These are phyloP conservation scores for Falco berigora DNA, from an alignment of 2,797 vertebrate genomes.

Conservation along the genomic window DNA sequence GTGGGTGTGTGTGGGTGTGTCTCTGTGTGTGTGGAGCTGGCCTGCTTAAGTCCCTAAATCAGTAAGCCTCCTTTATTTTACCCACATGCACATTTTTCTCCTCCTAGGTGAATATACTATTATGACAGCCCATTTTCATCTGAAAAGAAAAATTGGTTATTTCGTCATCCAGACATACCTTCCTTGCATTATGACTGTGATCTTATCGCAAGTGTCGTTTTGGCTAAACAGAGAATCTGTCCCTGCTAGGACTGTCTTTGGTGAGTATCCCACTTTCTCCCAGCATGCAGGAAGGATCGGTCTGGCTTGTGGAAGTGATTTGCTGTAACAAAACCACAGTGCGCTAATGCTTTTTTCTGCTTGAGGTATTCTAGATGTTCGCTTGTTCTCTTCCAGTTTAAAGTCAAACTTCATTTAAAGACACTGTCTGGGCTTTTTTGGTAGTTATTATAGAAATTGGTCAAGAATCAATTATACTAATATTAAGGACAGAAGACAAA, in stretches of 20 bases:
- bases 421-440: background rate
- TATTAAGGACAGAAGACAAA: background rate
- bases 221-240: constrained; percentile 98
- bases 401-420: background rate
- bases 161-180: constrained; percentile 99
- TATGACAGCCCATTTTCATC: constrained; percentile 96
- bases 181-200: constrained; percentile 99
- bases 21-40: background rate
- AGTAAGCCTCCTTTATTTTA: background rate
- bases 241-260: constrained; percentile 95
- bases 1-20: no score
- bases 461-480: background rate
- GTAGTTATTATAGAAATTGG: background rate
- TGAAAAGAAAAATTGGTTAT: constrained; percentile 98
- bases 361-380: background rate
- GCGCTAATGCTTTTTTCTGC: background rate
- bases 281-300: background rate
- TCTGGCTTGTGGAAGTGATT: background rate
- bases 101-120: constrained; percentile 91
- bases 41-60: background rate
- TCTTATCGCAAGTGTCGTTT: constrained; percentile 96
- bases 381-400: background rate
- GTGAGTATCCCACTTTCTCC: constrained; percentile 76
- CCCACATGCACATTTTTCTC: background rate
- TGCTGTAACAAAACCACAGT: background rate